Conservation (phyloP, 1,140 invertebrate genomes). For the Diachasmimorpha longicaudata region DNA sequence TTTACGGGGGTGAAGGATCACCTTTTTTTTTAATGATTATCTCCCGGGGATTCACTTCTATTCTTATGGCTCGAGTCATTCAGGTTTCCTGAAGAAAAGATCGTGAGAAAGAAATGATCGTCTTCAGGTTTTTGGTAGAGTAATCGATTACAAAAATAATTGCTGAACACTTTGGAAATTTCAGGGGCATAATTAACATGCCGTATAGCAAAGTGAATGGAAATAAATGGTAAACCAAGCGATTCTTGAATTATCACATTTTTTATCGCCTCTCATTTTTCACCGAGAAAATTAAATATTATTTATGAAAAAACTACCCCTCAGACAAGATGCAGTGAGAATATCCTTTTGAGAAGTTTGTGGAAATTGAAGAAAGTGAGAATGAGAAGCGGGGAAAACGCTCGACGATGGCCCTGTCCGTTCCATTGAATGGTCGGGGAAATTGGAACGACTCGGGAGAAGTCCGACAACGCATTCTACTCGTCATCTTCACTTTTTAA, state of each 20-base stretch:
- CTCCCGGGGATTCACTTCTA: too few species aligned
- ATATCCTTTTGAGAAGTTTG: conserved; percentile 20
- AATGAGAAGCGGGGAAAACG: not conserved
- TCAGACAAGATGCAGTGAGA: not conserved
- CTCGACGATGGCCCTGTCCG: not conserved
- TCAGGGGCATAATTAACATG: too few species aligned
- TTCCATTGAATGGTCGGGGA: conserved; percentile 18
- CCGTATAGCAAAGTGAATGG: too few species aligned
- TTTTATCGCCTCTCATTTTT: too few species aligned
- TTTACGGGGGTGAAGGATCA: not conserved
- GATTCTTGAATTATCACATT: too few species aligned
- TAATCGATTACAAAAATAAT: too few species aligned
- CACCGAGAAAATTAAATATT: not conserved
- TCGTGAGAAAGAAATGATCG: too few species aligned
- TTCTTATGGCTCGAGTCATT: too few species aligned
- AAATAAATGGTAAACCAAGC: too few species aligned
- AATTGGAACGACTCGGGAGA: conserved; percentile 39
- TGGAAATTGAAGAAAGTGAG: conserved; percentile 17
- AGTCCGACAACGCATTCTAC: conserved; percentile 22
- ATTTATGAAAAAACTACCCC: not conserved
- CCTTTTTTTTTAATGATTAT: not conserved
- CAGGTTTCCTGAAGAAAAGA: too few species aligned
- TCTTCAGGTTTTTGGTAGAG: too few species aligned
- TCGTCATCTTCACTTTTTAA: conserved; percentile 22
- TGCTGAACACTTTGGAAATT: too few species aligned